Evolutionary conservation across 2,113 vertebrate species (phyloP).

Genomic region (Hippocampus abdominalis): DNA sequence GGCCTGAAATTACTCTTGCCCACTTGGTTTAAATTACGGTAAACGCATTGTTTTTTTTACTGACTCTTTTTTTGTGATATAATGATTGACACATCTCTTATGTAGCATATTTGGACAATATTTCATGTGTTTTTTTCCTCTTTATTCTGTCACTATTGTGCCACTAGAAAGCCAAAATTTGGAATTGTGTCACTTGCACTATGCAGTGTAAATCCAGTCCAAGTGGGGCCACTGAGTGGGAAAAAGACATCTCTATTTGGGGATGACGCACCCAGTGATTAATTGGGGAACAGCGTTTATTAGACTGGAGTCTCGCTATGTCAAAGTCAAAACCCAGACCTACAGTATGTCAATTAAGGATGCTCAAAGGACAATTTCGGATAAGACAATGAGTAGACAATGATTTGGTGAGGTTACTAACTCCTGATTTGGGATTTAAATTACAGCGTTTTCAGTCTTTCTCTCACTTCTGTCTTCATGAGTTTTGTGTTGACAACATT

Average conservation of each 20-base stretch:
- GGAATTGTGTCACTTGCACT: not conserved
- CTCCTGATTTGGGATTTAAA: not conserved
- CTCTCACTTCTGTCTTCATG: not conserved
- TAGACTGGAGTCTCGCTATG: not conserved
- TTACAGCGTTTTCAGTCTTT: not conserved
- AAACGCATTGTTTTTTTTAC: no score
- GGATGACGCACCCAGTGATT: not conserved
- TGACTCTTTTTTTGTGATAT: no score
- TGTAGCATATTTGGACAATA: not conserved
- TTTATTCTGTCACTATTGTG: not conserved
- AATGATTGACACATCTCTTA: not conserved
- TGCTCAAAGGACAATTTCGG: not conserved
- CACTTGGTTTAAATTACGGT: no score
- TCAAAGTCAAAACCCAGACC: not conserved
- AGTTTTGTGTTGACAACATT: not conserved
- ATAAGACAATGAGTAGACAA: not conserved
- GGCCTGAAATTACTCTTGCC: no score
- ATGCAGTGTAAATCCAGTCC: not conserved
- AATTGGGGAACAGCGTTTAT: not conserved
- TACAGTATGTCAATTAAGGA: not conserved
- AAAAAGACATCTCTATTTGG: not conserved
- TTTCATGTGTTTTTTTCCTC: not conserved
- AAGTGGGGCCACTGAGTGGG: not conserved
- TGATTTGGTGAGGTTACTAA: not conserved
- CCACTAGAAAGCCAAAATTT: not conserved